Percentiles rank a stretch among this genome's conserved stretches.
phyloP scores from a whole-genome alignment of 2,888 invertebrate genomes.

The Congeria kusceri region DNA sequence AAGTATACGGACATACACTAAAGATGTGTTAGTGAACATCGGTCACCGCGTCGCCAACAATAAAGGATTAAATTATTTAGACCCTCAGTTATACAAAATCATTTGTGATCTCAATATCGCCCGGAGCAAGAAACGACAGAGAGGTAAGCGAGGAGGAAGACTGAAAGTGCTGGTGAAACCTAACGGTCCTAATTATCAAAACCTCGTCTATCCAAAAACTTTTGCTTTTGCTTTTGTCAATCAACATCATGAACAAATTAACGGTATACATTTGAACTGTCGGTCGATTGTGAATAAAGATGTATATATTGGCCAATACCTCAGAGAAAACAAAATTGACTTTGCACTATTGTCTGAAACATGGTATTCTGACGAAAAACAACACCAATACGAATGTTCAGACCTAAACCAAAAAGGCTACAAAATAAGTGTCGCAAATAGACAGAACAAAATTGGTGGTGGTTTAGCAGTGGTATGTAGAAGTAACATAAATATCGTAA shows the following conservation, averaged over 20 bases:
- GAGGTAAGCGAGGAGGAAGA: no score
- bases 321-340: slow-evolving; percentile 24
- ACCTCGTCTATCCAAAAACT: no score
- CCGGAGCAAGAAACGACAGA: no score
- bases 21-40: no score
- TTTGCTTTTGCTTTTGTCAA: background rate
- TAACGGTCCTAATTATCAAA: no score
- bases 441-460: slow-evolving; percentile 25
- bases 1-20: no score
- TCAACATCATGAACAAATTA: slow-evolving; percentile 3
- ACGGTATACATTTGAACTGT: slow-evolving; percentile 16
- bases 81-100: no score
- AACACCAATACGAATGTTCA: slow-evolving; percentile 40
- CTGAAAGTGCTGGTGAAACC: no score
- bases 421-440: slow-evolving; percentile 26
- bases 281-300: slow-evolving; percentile 27
- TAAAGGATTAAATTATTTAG: no score
- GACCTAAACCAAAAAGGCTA: slow-evolving; percentile 39
- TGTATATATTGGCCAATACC: slow-evolving; percentile 31
- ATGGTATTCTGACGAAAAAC: slow-evolving; percentile 34
- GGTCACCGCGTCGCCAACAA: no score
- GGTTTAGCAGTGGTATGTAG: slow-evolving; percentile 16
- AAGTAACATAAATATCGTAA: slow-evolving; percentile 1
- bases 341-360: slow-evolving; percentile 4
- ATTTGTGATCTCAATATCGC: no score